These are phyloP conservation scores for Arnoldichthys spilopterus DNA, from an alignment of 2,797 vertebrate genomes.

Conservation along the genomic window DNA sequence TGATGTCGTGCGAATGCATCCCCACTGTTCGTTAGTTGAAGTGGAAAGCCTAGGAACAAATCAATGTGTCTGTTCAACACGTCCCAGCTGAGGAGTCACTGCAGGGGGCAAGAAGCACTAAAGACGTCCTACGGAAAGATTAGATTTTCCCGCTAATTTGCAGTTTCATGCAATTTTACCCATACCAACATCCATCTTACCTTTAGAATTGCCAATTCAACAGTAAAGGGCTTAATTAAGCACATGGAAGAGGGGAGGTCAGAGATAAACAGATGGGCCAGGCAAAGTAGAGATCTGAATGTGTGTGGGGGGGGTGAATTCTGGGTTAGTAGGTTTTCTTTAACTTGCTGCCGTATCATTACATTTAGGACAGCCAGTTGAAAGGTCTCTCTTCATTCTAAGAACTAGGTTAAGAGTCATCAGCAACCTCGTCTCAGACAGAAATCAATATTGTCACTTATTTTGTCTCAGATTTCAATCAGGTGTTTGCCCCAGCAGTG, in stretches of 20 bases:
- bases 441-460: slow-evolving; percentile 54
- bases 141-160: slow-evolving; percentile 45
- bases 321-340: background rate
- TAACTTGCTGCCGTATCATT: slow-evolving; percentile 10
- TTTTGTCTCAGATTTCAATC: slow-evolving; percentile 45
- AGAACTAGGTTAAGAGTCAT: slow-evolving; percentile 28
- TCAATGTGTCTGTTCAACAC: slow-evolving; percentile 62
- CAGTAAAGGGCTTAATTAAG: slow-evolving; percentile 53
- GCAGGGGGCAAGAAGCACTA: slow-evolving; percentile 42
- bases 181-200: slow-evolving; percentile 26
- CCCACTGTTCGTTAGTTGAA: slow-evolving; percentile 72
- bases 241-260: slow-evolving; percentile 19
- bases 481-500: slow-evolving; percentile 11
- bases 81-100: slow-evolving; percentile 35
- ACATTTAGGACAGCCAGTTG: slow-evolving; percentile 5
- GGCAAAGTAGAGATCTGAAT: background rate
- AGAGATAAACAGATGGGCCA: slow-evolving; percentile 29
- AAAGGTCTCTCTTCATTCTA: slow-evolving; percentile 34
- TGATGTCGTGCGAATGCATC: slow-evolving; percentile 64
- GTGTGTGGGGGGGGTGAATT: background rate
- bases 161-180: slow-evolving; percentile 37
- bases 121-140: slow-evolving; percentile 51
- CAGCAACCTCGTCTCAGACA: slow-evolving; percentile 40
- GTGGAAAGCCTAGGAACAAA: slow-evolving; percentile 62
- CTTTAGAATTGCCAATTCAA: slow-evolving; percentile 39